Base-by-base conservation (phyloP, 2,113 vertebrate genomes). In the Mobula hypostoma region DNA sequence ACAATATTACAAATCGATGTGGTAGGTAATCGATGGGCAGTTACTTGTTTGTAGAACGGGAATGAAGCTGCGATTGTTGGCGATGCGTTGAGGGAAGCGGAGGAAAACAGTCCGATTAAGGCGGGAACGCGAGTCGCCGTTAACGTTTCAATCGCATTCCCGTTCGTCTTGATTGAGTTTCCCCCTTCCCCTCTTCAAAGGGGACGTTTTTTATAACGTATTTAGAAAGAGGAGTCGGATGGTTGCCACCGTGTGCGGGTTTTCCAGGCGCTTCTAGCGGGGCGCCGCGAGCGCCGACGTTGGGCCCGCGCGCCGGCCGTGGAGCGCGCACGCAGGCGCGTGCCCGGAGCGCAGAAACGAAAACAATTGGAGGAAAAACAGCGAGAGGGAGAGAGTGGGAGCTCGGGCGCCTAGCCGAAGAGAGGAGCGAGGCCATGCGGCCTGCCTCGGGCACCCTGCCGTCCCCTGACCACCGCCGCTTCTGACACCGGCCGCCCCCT, bases 361-460 rank as follows among this genome's bases (percentile, higher is more conserved):
- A 48, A 88, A 88, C 83, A 88, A 88, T 88, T 88, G 83, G 56
- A 88, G 83, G 56, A 87, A 61, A 48, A 48, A 48, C 48, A 48
- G 48, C 48, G 82, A 58, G 48, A 27, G 15, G 1, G 82, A 56
- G 36, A 58, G 24, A 27, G 24, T 21, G 8, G 27, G 48, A 85
- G 88, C 63, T 66, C 2, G 90, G 63, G 48, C 48, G 48, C 48
- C 48, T 2, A 48, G 48, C 48, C 48, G 48, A 48, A 48, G 48
- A 21, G 21, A 24, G 32, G 66, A 92, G 90, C 27, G 32, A 72
- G 68, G 68, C 40, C 68, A 93, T 93, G 91, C 91, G 91, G 91
- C 91, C 91, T 74, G 91, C 40, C 21, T 93, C 91, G 17, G 19
- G 24, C 36, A 72, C 36, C 36, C 36, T 74, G 9, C 91, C 68